Conservation (phyloP, 2,797 vertebrate genomes). For the Manis javanica region DNA sequence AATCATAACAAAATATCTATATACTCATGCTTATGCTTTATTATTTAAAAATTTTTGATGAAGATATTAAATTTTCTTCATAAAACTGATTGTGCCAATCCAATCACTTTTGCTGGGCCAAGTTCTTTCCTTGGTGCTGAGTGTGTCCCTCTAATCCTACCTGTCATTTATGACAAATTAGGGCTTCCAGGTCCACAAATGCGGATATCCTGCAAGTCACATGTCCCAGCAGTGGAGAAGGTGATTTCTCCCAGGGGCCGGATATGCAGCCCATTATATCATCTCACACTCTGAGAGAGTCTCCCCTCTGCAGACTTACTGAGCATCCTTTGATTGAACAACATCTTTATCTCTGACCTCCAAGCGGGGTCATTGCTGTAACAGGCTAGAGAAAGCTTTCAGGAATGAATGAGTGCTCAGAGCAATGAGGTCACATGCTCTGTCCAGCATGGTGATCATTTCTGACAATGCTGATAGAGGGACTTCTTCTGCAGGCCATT, state of each 20-base stretch:
- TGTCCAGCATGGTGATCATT: constrained; percentile 76
- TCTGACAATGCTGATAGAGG: constrained; percentile 81
- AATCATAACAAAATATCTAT: background rate
- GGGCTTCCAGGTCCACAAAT: constrained; percentile 69
- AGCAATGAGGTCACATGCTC: constrained; percentile 73
- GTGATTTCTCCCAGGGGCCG: constrained; percentile 84
- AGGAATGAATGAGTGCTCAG: constrained; percentile 71
- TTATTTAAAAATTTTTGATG: background rate
- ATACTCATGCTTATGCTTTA: background rate
- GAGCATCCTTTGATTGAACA: constrained; percentile 57
- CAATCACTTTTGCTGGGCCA: constrained; percentile 36
- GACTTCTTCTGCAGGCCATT: constrained; percentile 81
- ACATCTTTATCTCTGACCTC: constrained; percentile 81
- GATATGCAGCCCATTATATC: constrained; percentile 84
- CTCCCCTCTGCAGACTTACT: constrained; percentile 71
- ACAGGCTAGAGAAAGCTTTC: constrained; percentile 79
- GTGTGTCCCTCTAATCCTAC: constrained; percentile 78
- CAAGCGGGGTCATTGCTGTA: constrained; percentile 84
- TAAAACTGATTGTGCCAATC: background rate
- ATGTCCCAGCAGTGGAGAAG: constrained; percentile 80
- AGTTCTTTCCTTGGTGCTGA: constrained; percentile 71
- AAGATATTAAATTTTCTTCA: constrained; percentile 7
- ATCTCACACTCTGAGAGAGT: constrained; percentile 84
- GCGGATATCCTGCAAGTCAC: constrained; percentile 84
- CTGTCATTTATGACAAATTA: constrained; percentile 83